Conservation (phyloP, 1,140 invertebrate species). For the Diabrotica virgifera region DNA sequence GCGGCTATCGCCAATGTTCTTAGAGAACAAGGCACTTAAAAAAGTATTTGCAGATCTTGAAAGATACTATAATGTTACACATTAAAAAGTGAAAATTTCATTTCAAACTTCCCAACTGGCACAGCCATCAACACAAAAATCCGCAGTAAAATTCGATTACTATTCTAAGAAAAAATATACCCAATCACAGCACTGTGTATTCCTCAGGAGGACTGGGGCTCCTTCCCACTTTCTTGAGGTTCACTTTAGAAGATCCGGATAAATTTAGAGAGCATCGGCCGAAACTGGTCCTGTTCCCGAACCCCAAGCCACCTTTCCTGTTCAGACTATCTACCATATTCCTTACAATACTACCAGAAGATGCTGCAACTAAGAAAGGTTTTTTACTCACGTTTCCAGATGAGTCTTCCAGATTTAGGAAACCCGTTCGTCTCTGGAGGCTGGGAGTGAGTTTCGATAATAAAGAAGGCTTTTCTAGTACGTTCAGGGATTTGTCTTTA, state of each 20-base stretch:
- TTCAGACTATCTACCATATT: conserved; percentile 46
- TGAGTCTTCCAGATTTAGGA: conserved; percentile 14
- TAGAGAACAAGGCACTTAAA: no score
- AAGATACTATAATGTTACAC: no score
- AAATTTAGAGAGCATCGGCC: conserved; percentile 43
- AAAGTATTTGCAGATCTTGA: no score
- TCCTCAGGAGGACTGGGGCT: conserved; percentile 31
- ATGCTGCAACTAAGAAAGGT: not conserved
- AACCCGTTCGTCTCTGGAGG: conserved; percentile 11
- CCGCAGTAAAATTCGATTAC: no score
- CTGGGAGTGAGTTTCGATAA: conserved; percentile 10
- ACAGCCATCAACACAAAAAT: no score
- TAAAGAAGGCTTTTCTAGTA: conserved; percentile 6
- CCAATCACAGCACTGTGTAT: conserved; percentile 31
- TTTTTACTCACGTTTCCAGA: conserved; percentile 1
- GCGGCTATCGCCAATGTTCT: no score
- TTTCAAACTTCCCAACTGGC: no score
- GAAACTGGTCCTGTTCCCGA: conserved; percentile 32
- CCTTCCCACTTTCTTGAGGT: conserved; percentile 25
- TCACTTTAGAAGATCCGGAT: conserved; percentile 26
- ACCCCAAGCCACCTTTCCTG: conserved; percentile 36
- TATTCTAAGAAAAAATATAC: no score
- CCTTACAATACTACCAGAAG: conserved; percentile 33
- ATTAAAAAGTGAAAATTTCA: no score
- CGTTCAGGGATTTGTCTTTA: not conserved